These are phyloP conservation scores for Pomacea maculata DNA, from an alignment of 1,140 invertebrate species.

Conservation along the genomic window DNA sequence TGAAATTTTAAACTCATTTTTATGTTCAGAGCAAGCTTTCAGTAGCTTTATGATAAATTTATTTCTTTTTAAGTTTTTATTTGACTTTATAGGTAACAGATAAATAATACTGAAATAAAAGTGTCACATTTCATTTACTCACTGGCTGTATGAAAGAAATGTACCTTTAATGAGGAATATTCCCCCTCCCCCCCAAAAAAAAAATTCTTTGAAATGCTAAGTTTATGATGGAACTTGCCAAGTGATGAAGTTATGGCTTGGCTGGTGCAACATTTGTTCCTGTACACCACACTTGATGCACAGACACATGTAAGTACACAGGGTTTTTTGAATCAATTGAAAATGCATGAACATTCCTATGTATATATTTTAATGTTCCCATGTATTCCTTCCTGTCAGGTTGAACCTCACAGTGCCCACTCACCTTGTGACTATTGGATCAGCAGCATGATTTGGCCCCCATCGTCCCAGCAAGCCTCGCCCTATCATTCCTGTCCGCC, in stretches of 20 bases:
- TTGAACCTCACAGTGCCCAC: background rate
- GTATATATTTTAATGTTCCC: background rate
- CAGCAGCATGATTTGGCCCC: slow-evolving; percentile 83
- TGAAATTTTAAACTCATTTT: too few relatives aligned
- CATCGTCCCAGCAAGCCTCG: slow-evolving; percentile 80
- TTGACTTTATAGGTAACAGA: too few relatives aligned
- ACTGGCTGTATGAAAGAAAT: too few relatives aligned
- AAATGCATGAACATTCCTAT: background rate
- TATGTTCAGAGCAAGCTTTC: too few relatives aligned
- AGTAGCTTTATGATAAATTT: too few relatives aligned
- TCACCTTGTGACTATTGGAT: slow-evolving; percentile 66
- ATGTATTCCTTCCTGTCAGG: background rate
- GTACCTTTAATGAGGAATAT: too few relatives aligned
- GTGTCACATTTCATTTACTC: too few relatives aligned
- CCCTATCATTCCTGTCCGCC: slow-evolving; percentile 80
- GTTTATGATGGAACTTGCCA: background rate
- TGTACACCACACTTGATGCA: background rate
- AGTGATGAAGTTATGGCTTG: background rate
- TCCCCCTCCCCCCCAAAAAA: background rate
- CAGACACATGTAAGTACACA: background rate
- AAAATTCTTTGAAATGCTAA: background rate
- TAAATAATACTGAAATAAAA: too few relatives aligned
- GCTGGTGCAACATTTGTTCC: background rate
- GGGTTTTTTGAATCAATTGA: background rate
- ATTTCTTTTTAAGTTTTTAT: too few relatives aligned